A percentile compares a stretch with the other conserved stretches of the same genome.
phyloP scores from a whole-genome alignment of 2,113 vertebrate species.

The Loxodonta africana region DNA sequence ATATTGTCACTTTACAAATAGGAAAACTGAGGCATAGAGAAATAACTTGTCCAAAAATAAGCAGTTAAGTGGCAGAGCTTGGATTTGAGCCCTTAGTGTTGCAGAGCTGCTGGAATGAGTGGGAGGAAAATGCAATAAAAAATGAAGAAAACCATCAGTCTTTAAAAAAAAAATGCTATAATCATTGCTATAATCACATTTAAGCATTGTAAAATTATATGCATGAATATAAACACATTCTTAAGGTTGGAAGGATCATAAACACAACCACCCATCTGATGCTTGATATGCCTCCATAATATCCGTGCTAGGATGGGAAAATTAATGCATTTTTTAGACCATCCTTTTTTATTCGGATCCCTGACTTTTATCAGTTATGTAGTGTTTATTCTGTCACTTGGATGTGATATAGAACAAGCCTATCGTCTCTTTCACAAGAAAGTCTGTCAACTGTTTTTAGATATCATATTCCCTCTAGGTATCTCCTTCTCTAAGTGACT shows the following conservation, averaged over 20 bases:
- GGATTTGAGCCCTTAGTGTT: not conserved
- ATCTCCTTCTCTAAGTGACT: not conserved
- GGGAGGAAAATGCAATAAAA: not conserved
- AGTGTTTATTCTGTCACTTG: not conserved
- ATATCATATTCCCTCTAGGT: not conserved
- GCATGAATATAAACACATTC: not conserved
- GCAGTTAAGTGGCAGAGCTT: not conserved
- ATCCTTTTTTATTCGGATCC: not conserved
- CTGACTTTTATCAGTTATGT: not conserved
- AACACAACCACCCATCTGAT: not conserved
- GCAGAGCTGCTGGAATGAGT: not conserved
- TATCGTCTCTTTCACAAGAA: not conserved
- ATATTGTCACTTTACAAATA: not conserved
- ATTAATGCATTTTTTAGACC: not conserved
- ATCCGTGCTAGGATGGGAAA: not conserved
- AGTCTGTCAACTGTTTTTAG: not conserved
- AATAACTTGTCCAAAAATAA: not conserved
- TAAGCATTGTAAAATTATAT: not conserved
- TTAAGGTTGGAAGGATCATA: not conserved
- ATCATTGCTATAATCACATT: not conserved
- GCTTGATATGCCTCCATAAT: not conserved
- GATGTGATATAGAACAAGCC: not conserved
- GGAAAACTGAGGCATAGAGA: not conserved
- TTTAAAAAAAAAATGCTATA: not conserved
- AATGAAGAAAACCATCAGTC: not conserved